Evolutionary conservation across 30 jellyfish, hydroid and myxozoan genomes (phyloP).

Genomic region (Hydractinia echinata): DNA sequence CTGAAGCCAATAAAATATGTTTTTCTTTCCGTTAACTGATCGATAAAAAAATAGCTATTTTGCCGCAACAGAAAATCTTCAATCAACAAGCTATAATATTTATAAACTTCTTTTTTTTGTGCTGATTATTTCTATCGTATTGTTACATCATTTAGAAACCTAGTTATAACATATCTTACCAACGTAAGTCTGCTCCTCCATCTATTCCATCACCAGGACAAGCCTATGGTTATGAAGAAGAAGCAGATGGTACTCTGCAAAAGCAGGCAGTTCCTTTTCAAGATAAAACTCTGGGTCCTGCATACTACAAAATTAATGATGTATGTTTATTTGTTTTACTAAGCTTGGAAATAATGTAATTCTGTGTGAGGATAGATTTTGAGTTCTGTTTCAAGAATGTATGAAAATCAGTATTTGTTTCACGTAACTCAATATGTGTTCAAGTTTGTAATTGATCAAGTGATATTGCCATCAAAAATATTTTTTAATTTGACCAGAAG

Average conservation of each 20-base stretch:
- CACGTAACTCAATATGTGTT: too few species aligned
- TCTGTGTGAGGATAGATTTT: too few species aligned
- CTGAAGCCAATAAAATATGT: too few species aligned
- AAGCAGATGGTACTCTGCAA: conserved; percentile 54
- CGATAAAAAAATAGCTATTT: too few species aligned
- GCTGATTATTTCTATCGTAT: not conserved
- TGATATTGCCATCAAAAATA: too few species aligned
- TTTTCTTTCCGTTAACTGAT: too few species aligned
- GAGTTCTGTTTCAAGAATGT: too few species aligned
- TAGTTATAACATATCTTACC: not conserved
- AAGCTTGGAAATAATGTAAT: not conserved
- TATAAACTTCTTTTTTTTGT: not conserved
- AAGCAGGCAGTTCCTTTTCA: conserved; percentile 51
- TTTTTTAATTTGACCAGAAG: too few species aligned
- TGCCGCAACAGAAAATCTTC: too few species aligned
- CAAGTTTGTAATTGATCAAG: too few species aligned
- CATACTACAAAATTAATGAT: conserved; percentile 57
- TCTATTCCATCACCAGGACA: conserved; percentile 95
- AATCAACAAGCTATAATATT: not conserved
- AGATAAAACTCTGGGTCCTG: conserved; percentile 87
- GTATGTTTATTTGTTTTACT: conserved; percentile 23
- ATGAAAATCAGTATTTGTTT: too few species aligned
- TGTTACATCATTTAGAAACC: too few species aligned
- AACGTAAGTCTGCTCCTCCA: conserved; percentile 75
- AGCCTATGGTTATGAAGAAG: conserved; percentile 84